A percentile compares a stretch with the other conserved stretches of the same genome.
These are phyloP conservation scores for Eupithecia centaureata DNA, from an alignment of 2,888 invertebrate genomes.

Conservation along the genomic window DNA sequence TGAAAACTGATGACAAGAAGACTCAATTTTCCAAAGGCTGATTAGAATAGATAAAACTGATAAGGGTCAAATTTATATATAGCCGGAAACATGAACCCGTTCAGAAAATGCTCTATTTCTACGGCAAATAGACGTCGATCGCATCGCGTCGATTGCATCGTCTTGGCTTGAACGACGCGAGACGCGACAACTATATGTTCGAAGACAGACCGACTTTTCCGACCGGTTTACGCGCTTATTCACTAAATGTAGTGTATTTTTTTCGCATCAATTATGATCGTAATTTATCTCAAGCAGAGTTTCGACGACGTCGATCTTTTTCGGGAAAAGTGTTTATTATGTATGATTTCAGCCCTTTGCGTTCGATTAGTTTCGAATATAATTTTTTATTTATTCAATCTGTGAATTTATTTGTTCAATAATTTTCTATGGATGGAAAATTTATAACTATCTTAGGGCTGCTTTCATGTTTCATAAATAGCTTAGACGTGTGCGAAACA, in stretches of 20 bases:
- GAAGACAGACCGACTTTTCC: not conserved
- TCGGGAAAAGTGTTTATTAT: no score
- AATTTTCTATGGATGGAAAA: no score
- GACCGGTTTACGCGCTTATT: not conserved
- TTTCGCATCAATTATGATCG: not conserved
- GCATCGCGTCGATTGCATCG: not conserved
- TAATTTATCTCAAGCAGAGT: not conserved
- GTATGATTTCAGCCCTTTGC: not conserved
- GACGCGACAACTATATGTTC: not conserved
- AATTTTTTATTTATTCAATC: not conserved
- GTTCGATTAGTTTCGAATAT: not conserved
- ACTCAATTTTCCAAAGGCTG: no score
- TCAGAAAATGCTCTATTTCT: not conserved
- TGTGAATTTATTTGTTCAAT: no score
- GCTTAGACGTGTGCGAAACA: no score
- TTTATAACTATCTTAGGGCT: no score
- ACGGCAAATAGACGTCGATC: not conserved
- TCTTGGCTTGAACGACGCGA: not conserved
- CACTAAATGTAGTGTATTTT: not conserved
- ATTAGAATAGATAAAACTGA: no score
- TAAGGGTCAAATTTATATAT: no score
- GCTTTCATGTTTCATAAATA: no score
- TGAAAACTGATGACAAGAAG: no score
- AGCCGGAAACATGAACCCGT: not conserved
- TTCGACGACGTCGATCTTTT: not conserved